Conservation (phyloP, 1,140 invertebrate genomes). For the Linepithema humile region DNA sequence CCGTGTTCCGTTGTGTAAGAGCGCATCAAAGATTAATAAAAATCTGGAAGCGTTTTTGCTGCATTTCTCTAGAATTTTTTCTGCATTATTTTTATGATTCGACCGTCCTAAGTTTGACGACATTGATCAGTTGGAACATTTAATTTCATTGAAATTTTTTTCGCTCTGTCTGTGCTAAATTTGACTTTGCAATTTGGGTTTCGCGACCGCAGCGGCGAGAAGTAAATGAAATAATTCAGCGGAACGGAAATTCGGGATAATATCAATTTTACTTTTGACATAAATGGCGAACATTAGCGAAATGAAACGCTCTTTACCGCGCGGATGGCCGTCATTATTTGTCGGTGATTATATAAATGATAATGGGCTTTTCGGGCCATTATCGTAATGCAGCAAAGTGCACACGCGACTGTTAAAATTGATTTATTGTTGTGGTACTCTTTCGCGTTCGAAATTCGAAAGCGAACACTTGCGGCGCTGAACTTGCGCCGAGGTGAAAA, state of each 20-base stretch:
- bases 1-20: no score
- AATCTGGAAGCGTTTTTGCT: background rate
- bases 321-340: slow-evolving; percentile 17
- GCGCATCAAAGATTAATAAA: background rate
- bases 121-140: background rate
- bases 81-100: background rate
- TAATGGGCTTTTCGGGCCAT: slow-evolving; percentile 10
- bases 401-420: slow-evolving; percentile 30
- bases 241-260: background rate
- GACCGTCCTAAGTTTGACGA: background rate
- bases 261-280: slow-evolving; percentile 36
- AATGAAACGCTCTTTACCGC: slow-evolving; percentile 16
- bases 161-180: background rate
- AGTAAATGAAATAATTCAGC: slow-evolving; percentile 7
- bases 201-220: background rate
- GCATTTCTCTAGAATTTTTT: background rate
- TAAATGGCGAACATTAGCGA: slow-evolving; percentile 36
- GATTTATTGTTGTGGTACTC: slow-evolving; percentile 15
- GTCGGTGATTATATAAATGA: background rate
- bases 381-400: slow-evolving; percentile 6
- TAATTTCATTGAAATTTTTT: background rate
- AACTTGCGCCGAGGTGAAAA: background rate
- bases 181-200: slow-evolving; percentile 16
- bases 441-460: background rate
- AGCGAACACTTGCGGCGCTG: background rate